Evolutionary conservation across 2,113 vertebrate species (phyloP).

Genomic region (Onychostoma macrolepis): DNA sequence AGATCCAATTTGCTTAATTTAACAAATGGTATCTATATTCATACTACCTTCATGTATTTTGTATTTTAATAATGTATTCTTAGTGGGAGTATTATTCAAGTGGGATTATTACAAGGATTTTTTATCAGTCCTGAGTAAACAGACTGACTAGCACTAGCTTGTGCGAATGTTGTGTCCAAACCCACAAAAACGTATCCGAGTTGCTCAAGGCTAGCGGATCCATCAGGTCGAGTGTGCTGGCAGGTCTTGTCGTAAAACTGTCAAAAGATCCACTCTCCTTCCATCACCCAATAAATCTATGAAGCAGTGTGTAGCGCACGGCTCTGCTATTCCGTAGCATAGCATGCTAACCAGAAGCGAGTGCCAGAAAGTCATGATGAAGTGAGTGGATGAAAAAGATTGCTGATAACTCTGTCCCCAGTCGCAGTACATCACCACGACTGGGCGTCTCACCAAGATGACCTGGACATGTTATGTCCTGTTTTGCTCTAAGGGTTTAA

Average conservation of each 20-base stretch:
- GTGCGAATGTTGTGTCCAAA: neutral
- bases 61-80: neutral
- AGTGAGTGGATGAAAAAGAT: neutral
- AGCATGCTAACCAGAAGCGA: conserved; percentile 19
- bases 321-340: neutral
- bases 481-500: conserved; percentile 3
- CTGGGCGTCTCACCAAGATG: neutral
- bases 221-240: conserved; percentile 24
- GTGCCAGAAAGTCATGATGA: conserved; percentile 22
- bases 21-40: neutral
- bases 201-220: conserved; percentile 23
- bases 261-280: conserved; percentile 31
- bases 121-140: neutral
- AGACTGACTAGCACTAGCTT: neutral
- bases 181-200: neutral
- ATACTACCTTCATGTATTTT: neutral
- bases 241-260: conserved; percentile 30
- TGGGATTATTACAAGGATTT: neutral
- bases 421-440: conserved; percentile 4
- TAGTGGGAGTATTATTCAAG: neutral
- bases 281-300: conserved; percentile 20
- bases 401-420: conserved; percentile 25
- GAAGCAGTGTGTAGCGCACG: neutral
- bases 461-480: conserved; percentile 13
- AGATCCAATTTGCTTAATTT: neutral